Evolutionary conservation across 2,888 invertebrate genomes (phyloP).

Genomic region (Chrysina gloriosa): DNA sequence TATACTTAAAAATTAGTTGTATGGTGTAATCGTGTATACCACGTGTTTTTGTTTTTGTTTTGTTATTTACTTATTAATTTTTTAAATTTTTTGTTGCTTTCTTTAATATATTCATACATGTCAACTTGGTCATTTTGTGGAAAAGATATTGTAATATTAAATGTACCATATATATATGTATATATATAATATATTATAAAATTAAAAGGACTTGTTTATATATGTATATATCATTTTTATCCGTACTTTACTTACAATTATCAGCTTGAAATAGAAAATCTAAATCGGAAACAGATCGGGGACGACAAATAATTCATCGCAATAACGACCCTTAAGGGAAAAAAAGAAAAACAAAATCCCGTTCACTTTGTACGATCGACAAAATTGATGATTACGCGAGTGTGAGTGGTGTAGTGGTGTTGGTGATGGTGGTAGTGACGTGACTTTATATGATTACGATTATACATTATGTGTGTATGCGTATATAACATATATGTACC

Average conservation of each 20-base stretch:
- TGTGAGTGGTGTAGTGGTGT: too few species aligned
- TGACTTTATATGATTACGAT: too few species aligned
- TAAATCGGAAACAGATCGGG: background rate
- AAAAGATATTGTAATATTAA: conserved; percentile 44
- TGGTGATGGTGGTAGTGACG: too few species aligned
- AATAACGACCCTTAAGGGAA: too few species aligned
- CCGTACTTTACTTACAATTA: conserved; percentile 42
- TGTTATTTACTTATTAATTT: conserved; percentile 16
- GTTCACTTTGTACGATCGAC: conserved; percentile 5
- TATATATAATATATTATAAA: conserved; percentile 47
- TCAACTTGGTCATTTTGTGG: conserved; percentile 37
- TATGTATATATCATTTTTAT: conserved; percentile 42
- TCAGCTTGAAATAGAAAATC: conserved; percentile 20
- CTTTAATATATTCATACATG: conserved; percentile 18
- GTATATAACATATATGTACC: conserved; percentile 5
- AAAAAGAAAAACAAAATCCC: background rate
- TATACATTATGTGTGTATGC: too few species aligned
- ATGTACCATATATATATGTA: too few species aligned
- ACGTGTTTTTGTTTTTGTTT: conserved; percentile 49
- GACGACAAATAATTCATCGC: background rate
- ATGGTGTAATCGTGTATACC: conserved; percentile 52
- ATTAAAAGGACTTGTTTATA: conserved; percentile 49
- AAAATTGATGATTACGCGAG: conserved; percentile 3
- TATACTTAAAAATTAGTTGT: conserved; percentile 50
- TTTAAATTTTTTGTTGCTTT: conserved; percentile 27